These are phyloP conservation scores for human (Homo sapiens) DNA, from an alignment of 2,113 vertebrate species.

Conservation along the genomic window GRCh38 chr9:95981501-95982000, in stretches of 20 bases:
- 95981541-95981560: slow-evolving; percentile 16
- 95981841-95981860: slow-evolving; percentile 88
- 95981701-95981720: slow-evolving; percentile 71
- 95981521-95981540: background rate
- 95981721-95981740: slow-evolving; percentile 72
- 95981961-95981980: slow-evolving; percentile 86
- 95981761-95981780: slow-evolving; percentile 66
- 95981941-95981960: slow-evolving; percentile 83
- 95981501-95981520: background rate
- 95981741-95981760: slow-evolving; percentile 79
- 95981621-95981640: slow-evolving; percentile 38
- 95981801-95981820: slow-evolving; percentile 86
- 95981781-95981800: slow-evolving; percentile 82
- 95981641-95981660: slow-evolving; percentile 48
- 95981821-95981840: slow-evolving; percentile 89
- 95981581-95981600: slow-evolving; percentile 17
- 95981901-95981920: slow-evolving; percentile 84
- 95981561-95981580: slow-evolving; percentile 42
- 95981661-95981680: slow-evolving; percentile 67
- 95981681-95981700: slow-evolving; percentile 53
- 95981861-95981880: slow-evolving; percentile 86
- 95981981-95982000: slow-evolving; percentile 87
- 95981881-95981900: slow-evolving; percentile 84
- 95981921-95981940: slow-evolving; percentile 90
- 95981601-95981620: slow-evolving; percentile 12